Evolutionary conservation across 2,113 vertebrate species (phyloP).

Genomic region (Odocoileus hemionus): DNA sequence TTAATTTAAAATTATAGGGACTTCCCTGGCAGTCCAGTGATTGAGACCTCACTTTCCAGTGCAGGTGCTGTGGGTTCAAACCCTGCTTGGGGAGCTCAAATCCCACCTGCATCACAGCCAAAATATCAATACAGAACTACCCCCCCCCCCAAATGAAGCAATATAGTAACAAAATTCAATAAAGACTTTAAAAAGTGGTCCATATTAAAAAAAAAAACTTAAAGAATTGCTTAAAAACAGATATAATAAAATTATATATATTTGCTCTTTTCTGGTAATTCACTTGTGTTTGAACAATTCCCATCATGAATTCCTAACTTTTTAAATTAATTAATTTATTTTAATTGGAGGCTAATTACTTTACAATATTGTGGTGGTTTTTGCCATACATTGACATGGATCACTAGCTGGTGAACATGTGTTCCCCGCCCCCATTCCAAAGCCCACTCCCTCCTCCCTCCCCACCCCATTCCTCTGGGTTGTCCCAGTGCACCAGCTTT

Average conservation of each 20-base stretch:
- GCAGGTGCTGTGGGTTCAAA: not conserved
- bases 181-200: not conserved
- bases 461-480: not conserved
- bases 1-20: not conserved
- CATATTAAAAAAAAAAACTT: not conserved
- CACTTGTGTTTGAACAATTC: not conserved
- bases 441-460: rapidly evolving
- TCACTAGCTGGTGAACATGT: not conserved
- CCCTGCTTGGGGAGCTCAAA: not conserved
- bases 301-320: not conserved
- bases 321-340: not conserved
- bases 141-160: not conserved
- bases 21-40: not conserved
- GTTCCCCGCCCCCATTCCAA: rapidly evolving
- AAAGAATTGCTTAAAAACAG: not conserved
- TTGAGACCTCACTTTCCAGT: not conserved
- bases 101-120: not conserved
- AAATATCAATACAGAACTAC: not conserved
- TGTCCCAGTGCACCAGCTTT: not conserved
- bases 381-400: not conserved
- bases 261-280: not conserved
- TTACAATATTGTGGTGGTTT: not conserved
- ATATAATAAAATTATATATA: not conserved
- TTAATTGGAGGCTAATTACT: not conserved
- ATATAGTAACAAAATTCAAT: not conserved